A percentile compares a stretch with the other conserved stretches of the same genome.
Conservation (phyloP, 2,888 invertebrate genomes). For the Phania funesta region DNA sequence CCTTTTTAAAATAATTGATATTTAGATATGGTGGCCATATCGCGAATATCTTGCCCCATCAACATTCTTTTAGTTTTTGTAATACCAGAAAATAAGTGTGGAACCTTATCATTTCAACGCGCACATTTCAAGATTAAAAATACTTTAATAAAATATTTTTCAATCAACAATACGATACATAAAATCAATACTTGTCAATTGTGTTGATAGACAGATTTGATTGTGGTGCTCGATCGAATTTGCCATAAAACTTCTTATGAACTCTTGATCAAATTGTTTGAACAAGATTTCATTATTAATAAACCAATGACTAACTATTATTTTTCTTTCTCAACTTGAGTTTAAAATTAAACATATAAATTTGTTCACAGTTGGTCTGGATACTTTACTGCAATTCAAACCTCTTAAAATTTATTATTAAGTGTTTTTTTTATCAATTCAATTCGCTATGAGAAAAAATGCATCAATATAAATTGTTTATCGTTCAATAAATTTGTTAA, state of each 20-base stretch:
- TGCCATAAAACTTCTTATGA: neutral
- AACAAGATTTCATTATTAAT: neutral
- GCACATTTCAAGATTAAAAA: too few species aligned
- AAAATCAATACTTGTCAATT: neutral
- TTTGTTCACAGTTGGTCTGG: neutral
- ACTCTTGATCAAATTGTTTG: neutral
- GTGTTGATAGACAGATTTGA: neutral
- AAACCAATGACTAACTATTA: neutral
- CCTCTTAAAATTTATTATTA: neutral
- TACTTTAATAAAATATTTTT: too few species aligned
- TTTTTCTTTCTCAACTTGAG: neutral
- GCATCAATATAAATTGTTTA: conserved; percentile 15
- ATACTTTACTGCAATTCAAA: neutral
- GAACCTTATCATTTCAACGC: too few species aligned
- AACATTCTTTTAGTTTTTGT: too few species aligned
- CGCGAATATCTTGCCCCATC: too few species aligned
- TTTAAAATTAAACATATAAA: conserved; percentile 10
- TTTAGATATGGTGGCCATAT: too few species aligned
- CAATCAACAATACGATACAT: too few species aligned
- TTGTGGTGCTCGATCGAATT: neutral
- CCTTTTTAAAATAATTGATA: too few species aligned
- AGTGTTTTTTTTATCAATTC: neutral
- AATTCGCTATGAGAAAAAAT: conserved; percentile 31
- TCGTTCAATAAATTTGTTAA: conserved; percentile 39
- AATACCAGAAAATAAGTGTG: too few species aligned